Evolutionary conservation across 1,140 invertebrate species (phyloP).

Genomic region (Gonioctena quinquepunctata): DNA sequence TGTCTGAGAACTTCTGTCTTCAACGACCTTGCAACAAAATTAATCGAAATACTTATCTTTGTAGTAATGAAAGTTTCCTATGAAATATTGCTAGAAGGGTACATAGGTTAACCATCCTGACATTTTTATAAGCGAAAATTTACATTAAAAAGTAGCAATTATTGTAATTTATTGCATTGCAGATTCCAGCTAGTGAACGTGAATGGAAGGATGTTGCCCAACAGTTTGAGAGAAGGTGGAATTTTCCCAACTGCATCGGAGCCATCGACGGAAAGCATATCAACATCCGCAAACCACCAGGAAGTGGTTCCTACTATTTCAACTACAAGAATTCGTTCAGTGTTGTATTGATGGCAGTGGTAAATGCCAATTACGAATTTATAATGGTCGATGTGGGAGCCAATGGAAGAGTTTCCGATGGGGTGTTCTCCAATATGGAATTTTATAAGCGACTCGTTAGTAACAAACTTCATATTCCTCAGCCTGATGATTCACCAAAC

Average conservation of each 20-base stretch:
- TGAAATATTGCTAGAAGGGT: no score
- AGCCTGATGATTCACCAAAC: neutral
- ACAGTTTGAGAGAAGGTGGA: neutral
- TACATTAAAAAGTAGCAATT: no score
- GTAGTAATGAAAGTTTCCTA: no score
- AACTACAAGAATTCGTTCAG: slow-evolving; percentile 50
- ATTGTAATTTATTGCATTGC: no score
- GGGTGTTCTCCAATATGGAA: slow-evolving; percentile 37
- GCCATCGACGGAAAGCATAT: neutral
- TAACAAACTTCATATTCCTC: slow-evolving; percentile 33
- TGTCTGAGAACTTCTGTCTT: no score
- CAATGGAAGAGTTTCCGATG: slow-evolving; percentile 44
- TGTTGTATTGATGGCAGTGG: slow-evolving; percentile 49
- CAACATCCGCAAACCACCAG: neutral
- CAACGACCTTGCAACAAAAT: no score
- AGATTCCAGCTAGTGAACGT: neutral
- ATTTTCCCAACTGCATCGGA: neutral
- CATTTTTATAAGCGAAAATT: no score
- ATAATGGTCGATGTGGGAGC: slow-evolving; percentile 30
- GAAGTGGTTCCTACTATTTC: slow-evolving; percentile 32
- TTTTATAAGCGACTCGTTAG: slow-evolving; percentile 27
- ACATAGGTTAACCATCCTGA: no score
- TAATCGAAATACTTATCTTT: no score
- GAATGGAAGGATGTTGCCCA: neutral
- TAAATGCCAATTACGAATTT: slow-evolving; percentile 45